Evolutionary conservation across 2,113 vertebrate genomes (phyloP), one percentile per base, ranked within the genome.

Genomic region (Eulemur rufifrons): DNA sequence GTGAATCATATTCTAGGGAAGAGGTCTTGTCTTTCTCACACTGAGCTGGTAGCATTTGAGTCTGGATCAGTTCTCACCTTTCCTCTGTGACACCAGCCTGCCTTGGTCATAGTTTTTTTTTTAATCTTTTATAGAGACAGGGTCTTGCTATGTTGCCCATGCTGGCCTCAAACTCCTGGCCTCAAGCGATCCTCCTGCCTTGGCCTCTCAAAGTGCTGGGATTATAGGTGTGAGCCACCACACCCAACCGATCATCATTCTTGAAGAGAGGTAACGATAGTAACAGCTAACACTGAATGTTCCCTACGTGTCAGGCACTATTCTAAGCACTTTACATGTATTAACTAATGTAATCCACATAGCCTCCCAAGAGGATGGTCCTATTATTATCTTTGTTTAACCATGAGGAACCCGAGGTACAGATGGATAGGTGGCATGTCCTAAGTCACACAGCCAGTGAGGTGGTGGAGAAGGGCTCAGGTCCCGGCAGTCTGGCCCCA

Each of bases 1-100:
- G 86, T 59, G 86, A 66, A 59, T 86, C 39, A 69, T 85, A 23
- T 83, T 96, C 77, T 83, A 88, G 64, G 64, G 77, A 94, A 96
- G 87, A 71, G 54, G 8, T 8, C 37, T 63, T 25, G 32, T 89
- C 23, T 88, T 96, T 91, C 56, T 69, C 32, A 91, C 94, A 66
- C 29, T 21, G 21, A 71, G 9, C n/a, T 88, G 12, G 95, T 34
- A 42, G 7, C 27, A 97, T 96, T 96, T 45, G 52, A 89, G 54
- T 52, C 37, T 61, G 27, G 11, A 10, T 83, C 12, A 17, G 42
- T 74, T 85, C 27, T 29, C 25, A 25, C 54, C 42, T 80, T 82
- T 14, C 7, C 50, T 85, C 20, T 25, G 8, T 29, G 45, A 90
- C 80, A 50, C 76, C 27, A 27, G 27, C 34, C 39, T 61, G 32